Base-by-base conservation (phyloP, 2,888 invertebrate species). In the Melanchra persicariae region DNA sequence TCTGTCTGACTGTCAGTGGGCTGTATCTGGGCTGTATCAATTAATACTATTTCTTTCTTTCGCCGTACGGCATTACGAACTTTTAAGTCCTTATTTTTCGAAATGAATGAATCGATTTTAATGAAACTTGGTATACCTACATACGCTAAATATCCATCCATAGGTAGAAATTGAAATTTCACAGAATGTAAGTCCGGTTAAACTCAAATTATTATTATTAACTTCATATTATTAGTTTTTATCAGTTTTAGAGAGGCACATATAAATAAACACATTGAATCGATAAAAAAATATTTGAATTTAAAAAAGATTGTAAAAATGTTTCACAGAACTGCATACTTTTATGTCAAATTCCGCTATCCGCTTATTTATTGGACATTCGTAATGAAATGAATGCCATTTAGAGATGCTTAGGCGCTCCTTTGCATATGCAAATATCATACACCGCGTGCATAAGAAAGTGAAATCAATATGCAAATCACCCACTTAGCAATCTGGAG, bases 381-480 rank as follows among this genome's bases (percentile, higher is more conserved):
- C 12, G 7, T 52, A 62, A 47, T 45, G 2, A 19, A 40, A 30
- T 66, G 78, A 52, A 68, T 62, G 54, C 71, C 17, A 57, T 64
- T 59, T 65, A 73, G 40, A 59, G 54, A 79, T 58, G 71, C 59
- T 54, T 67, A 74, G 70, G 63, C 68, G 58, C 67, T 66, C 37
- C 30, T 77, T 72, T 78, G 72, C 71, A 82, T 82, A 82, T 61
- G 64, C 71, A 76, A 82, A 79, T 68, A 58, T 49, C 12, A 70
- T 64, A 63, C 51, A 63, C 49, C 17, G 66, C 66, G 67, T 70
- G 72, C 77, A 52, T 61, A 70, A 26, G 84, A 85, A 85, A 87
- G 87, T 82, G 83, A 83, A 85, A 81, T 67, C 75, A 75, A 67
- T 49, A 85, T 79, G 75, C 60, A 73, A 79, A 81, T 85, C 59